Base-by-base conservation (phyloP, 1,140 invertebrate genomes). In the Apis florea region DNA sequence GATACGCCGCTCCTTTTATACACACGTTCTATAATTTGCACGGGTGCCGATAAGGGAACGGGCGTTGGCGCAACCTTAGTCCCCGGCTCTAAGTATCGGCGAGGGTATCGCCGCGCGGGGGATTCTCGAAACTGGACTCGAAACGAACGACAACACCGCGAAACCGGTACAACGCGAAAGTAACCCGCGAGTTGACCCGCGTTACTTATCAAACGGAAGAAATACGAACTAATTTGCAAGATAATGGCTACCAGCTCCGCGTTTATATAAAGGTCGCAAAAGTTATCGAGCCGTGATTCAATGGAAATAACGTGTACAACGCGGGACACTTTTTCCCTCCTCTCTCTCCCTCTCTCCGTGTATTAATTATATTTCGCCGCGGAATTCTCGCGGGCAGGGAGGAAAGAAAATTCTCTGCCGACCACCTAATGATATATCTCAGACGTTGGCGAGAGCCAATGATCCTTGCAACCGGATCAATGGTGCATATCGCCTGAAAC, bases 401-500 rank as follows among this genome's bases (percentile, higher is more conserved):
- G 47, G 17, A 54, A 63, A 67, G 40, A 19, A 81, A 74, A 17
- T 26, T 9, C 40, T 17, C 19, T 6, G 8, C 1, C 26, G 49
- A 49, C 2, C 47, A 49, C 2, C 47, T 21, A 70, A 77, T 82
- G 82, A 86, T 83, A 80, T 87, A 82, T 78, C 59, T 70, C 21
- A 83, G 83, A 84, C 76, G 85, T 84, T 75, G 77, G 61, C 26
- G 75, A 88, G 75, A 88, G 67, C 74, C 87, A 88, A 88, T 88
- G 86, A 88, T 86, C 86, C 86, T 88, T 88, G 85, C 86, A 87
- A 71, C 31, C 83, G 53, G 75, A 88, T 86, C 85, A 88, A 84
- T 81, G 86, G 83, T 88, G 85, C 86, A 88, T 88, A 82, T 88
- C 86, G 86, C 58, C 31, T 40, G 64, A 80, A 87, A 88, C 85